Percentiles rank a stretch among this genome's conserved stretches.
phyloP scores from a whole-genome alignment of 1,140 invertebrate species.

The Pogonognathellus flavescens region DNA sequence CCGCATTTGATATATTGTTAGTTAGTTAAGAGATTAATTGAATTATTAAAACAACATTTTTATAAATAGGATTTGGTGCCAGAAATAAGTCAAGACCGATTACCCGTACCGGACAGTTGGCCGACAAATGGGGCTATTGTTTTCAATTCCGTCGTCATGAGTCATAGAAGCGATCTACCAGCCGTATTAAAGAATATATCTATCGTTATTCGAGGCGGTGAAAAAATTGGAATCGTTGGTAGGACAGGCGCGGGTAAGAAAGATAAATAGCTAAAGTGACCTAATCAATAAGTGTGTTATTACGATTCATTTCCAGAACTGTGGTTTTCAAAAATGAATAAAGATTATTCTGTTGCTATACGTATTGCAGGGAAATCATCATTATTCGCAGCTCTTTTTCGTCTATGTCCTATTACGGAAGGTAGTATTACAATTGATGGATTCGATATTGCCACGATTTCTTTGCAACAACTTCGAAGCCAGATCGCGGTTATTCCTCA shows the following conservation, averaged over 20 bases:
- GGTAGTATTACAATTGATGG: slow-evolving; percentile 69
- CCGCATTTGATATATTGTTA: neutral
- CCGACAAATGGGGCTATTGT: slow-evolving; percentile 70
- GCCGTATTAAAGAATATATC: slow-evolving; percentile 70
- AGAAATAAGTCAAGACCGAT: neutral
- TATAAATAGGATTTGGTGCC: slow-evolving; percentile 39
- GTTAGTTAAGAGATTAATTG: slow-evolving; percentile 3
- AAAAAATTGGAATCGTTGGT: slow-evolving; percentile 74
- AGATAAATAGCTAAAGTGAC: neutral
- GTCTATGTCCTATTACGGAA: slow-evolving; percentile 68
- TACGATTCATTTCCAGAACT: too few species aligned
- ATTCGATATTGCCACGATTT: slow-evolving; percentile 69
- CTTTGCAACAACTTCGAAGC: slow-evolving; percentile 17
- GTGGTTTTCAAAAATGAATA: neutral
- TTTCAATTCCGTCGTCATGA: slow-evolving; percentile 70
- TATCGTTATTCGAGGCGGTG: slow-evolving; percentile 71
- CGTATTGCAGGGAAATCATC: slow-evolving; percentile 69
- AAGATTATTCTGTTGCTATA: neutral
- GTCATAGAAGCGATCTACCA: slow-evolving; percentile 71
- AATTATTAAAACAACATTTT: neutral
- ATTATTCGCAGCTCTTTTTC: slow-evolving; percentile 68
- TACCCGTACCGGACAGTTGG: slow-evolving; percentile 69
- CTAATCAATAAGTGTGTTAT: too few species aligned
- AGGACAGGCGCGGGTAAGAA: slow-evolving; percentile 71
- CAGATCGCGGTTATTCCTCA: slow-evolving; percentile 71